These are phyloP conservation scores for Oppia nitens DNA, from an alignment of 1,140 invertebrate genomes.

Conservation along the genomic window DNA sequence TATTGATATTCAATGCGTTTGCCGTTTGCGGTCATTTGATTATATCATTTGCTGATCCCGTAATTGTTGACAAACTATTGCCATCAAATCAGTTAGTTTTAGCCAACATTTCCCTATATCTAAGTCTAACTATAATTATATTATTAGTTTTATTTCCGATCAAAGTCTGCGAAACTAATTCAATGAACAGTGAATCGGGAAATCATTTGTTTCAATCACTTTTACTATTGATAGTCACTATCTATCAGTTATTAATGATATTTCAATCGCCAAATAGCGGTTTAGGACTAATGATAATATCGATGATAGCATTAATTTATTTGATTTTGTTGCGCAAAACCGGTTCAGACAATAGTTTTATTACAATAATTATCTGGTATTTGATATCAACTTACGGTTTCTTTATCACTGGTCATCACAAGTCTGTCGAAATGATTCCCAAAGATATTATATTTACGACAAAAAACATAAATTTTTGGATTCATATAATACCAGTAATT, in stretches of 20 bases:
- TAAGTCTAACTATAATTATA: background rate
- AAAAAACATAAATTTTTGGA: background rate
- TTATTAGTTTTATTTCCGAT: background rate
- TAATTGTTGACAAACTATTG: background rate
- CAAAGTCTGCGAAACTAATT: background rate
- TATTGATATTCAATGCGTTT: background rate
- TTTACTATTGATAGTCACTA: background rate
- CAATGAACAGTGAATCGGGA: background rate
- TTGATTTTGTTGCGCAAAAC: background rate
- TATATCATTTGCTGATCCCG: background rate
- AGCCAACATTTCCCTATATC: background rate
- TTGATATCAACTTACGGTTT: background rate
- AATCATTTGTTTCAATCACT: no score
- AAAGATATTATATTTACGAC: background rate
- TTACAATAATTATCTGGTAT: background rate
- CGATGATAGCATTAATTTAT: background rate
- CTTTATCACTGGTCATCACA: background rate
- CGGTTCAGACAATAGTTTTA: background rate
- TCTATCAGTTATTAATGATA: background rate
- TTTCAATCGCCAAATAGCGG: background rate
- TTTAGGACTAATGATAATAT: background rate
- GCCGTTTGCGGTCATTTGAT: background rate
- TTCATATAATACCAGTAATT: background rate
- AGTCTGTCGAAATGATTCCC: background rate
- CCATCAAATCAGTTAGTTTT: background rate